phyloP scores from a whole-genome alignment of 2,797 vertebrate genomes.

The Carcharodon carcharias region DNA sequence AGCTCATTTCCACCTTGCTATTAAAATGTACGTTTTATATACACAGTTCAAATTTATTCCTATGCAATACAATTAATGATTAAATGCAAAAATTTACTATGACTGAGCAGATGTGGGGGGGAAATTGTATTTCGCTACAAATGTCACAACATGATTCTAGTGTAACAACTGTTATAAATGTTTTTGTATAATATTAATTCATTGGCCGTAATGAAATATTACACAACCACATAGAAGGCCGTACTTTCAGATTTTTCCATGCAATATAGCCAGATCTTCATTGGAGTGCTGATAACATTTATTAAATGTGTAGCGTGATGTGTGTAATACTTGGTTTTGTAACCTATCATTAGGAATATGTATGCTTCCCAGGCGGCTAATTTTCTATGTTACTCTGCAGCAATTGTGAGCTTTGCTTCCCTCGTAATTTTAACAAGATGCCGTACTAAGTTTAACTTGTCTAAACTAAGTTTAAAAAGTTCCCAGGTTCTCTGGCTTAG shows the following conservation, averaged over 20 bases:
- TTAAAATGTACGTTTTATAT: neutral
- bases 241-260: neutral
- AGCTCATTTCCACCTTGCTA: neutral
- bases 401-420: neutral
- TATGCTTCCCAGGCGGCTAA: neutral
- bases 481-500: neutral
- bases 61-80: neutral
- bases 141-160: neutral
- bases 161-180: neutral
- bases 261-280: neutral
- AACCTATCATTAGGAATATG: neutral
- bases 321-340: too few species aligned
- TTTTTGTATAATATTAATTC: neutral
- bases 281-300: neutral
- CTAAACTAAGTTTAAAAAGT: neutral
- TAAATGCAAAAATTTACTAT: neutral
- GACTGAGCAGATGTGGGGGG: neutral
- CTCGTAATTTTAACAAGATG: slow-evolving; percentile 1
- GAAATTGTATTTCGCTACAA: neutral
- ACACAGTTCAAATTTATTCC: neutral
- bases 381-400: neutral
- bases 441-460: neutral
- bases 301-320: neutral
- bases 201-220: neutral
- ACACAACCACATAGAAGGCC: neutral